phyloP scores from a whole-genome alignment of 1,140 invertebrate genomes.

The Rhizoglyphus robini region DNA sequence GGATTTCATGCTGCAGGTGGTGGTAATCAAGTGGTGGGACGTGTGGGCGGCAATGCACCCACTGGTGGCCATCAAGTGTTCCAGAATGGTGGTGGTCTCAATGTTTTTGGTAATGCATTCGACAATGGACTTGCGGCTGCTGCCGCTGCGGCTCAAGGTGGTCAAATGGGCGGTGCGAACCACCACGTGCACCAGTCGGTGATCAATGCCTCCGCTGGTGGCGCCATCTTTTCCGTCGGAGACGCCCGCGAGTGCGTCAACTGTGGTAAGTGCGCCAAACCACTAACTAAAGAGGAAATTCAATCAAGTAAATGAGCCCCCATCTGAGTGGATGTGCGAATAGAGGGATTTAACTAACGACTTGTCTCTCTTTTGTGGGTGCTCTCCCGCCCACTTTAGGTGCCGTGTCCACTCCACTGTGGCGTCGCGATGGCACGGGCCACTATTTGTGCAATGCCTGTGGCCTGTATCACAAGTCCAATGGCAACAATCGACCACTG shows the following conservation, averaged over 20 bases:
- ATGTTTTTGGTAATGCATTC: background rate
- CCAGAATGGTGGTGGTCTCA: background rate
- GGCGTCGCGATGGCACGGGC: slow-evolving; percentile 39
- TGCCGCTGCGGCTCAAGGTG: background rate
- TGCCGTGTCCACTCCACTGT: slow-evolving; percentile 38
- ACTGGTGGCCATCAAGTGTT: too few relatives aligned
- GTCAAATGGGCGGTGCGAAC: background rate
- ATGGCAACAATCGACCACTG: slow-evolving; percentile 77
- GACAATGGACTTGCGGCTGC: background rate
- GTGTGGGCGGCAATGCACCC: too few relatives aligned
- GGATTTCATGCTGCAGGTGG: too few relatives aligned
- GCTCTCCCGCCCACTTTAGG: background rate
- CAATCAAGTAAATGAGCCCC: slow-evolving; percentile 1
- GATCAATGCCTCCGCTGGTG: background rate
- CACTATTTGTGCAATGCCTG: slow-evolving; percentile 42
- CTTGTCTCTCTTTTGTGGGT: background rate
- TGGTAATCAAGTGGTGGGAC: too few relatives aligned
- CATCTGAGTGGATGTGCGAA: too few relatives aligned
- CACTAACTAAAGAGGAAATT: background rate
- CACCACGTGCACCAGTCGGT: background rate
- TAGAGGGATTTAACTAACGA: background rate
- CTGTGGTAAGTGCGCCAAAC: slow-evolving; percentile 34
- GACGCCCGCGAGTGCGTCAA: slow-evolving; percentile 38
- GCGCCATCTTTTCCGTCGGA: background rate
- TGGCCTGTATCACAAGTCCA: slow-evolving; percentile 85